Percentiles rank a stretch among this genome's conserved stretches.
phyloP scores from a whole-genome alignment of 1,140 invertebrate species.

The Heliconius congener region DNA sequence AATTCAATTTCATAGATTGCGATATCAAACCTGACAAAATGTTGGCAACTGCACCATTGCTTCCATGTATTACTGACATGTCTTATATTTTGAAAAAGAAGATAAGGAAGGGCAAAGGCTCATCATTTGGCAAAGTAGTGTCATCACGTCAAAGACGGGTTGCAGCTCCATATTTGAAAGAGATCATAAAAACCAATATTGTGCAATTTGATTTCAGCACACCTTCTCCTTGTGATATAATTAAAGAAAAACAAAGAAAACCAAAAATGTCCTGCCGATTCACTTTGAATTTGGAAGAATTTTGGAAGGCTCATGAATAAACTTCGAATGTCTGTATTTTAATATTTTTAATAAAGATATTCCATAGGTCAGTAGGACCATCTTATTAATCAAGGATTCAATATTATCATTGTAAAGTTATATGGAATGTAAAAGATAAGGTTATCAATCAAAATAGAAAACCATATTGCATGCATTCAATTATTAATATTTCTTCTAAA shows the following conservation, averaged over 20 bases:
- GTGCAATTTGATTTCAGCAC: constrained; percentile 60
- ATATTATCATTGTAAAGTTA: background rate
- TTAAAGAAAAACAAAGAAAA: constrained; percentile 57
- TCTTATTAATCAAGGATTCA: background rate
- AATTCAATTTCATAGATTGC: constrained; percentile 49
- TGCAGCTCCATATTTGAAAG: constrained; percentile 54
- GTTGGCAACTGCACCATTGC: constrained; percentile 41
- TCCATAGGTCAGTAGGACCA: background rate
- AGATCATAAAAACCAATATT: constrained; percentile 46
- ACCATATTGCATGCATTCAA: background rate
- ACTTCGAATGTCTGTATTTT: background rate
- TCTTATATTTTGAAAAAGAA: constrained; percentile 59
- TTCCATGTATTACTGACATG: constrained; percentile 61
- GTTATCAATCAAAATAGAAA: background rate
- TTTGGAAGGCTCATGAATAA: background rate
- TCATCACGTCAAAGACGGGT: constrained; percentile 49
- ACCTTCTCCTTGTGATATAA: constrained; percentile 62
- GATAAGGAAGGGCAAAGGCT: constrained; percentile 52
- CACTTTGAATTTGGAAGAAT: constrained; percentile 11
- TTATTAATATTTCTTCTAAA: background rate
- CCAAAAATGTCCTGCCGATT: constrained; percentile 46
- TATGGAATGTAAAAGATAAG: background rate
- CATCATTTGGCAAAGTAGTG: constrained; percentile 63
- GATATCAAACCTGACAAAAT: constrained; percentile 36
- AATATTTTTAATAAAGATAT: background rate